Conservation (phyloP, 2,888 invertebrate species). For the Stegophylla sp. region DNA sequence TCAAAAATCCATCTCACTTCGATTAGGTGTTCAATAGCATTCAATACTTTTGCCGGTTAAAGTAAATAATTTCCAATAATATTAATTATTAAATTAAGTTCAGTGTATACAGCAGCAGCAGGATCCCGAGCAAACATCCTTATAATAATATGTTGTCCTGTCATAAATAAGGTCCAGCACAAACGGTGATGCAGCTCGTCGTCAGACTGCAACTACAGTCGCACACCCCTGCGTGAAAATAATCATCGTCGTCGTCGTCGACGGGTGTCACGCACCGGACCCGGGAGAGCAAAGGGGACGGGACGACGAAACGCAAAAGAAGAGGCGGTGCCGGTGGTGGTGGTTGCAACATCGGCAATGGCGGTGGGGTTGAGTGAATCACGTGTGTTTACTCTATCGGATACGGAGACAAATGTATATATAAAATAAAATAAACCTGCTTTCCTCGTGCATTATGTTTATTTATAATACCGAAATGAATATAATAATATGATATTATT, state of each 20-base stretch:
- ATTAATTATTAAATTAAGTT: no score
- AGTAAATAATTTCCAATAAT: no score
- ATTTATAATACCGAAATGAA: no score
- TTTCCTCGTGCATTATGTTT: no score
- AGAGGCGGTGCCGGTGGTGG: background rate
- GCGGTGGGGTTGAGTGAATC: slow-evolving; percentile 28
- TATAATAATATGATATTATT: background rate
- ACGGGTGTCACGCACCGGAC: slow-evolving; percentile 29
- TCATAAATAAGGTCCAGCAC: no score
- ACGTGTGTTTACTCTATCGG: slow-evolving; percentile 38
- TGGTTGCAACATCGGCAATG: background rate
- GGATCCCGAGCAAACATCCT: no score
- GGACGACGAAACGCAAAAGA: slow-evolving; percentile 5
- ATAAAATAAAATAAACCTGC: slow-evolving; percentile 21
- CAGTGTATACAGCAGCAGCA: no score
- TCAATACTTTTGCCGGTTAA: no score
- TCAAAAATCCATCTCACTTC: no score
- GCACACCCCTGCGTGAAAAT: slow-evolving; percentile 28
- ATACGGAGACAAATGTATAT: background rate
- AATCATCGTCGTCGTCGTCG: no score
- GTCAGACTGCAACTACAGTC: background rate
- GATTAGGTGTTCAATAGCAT: no score
- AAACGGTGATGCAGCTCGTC: background rate
- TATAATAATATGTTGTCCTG: no score
- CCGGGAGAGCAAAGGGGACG: background rate